Conservation (phyloP, 2,888 invertebrate genomes). For the Drosophila gaucha region DNA sequence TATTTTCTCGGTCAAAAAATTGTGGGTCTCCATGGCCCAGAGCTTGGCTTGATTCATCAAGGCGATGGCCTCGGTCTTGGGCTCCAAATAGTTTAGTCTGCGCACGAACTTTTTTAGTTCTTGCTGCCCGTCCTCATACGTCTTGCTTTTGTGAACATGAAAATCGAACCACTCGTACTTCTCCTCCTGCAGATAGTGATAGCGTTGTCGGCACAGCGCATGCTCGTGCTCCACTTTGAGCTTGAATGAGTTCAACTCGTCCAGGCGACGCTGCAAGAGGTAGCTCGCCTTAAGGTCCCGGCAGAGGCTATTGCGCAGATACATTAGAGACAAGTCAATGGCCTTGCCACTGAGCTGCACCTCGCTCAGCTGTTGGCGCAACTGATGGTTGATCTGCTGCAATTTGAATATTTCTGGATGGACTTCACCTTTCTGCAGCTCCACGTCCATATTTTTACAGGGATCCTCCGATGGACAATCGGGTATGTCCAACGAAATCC, state of each 20-base stretch:
- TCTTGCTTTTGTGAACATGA: constrained; percentile 1
- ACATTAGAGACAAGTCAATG: constrained; percentile 9
- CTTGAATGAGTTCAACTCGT: constrained; percentile 34
- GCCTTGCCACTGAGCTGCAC: constrained; percentile 22
- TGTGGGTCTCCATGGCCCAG: constrained; percentile 6
- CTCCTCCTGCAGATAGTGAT: constrained; percentile 14
- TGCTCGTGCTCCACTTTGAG: constrained; percentile 38
- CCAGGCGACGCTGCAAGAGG: constrained; percentile 20
- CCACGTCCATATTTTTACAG: constrained; percentile 31
- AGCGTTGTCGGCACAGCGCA: constrained; percentile 43
- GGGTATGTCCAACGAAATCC: constrained; percentile 10
- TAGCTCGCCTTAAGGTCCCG: constrained; percentile 6
- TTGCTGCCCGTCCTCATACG: rapidly evolving
- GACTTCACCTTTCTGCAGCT: constrained; percentile 7
- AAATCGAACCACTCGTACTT: constrained; percentile 40
- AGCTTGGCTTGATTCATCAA: constrained; percentile 17
- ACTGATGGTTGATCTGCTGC: constrained; percentile 32
- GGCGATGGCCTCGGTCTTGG: constrained; percentile 1
- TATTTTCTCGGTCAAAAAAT: not conserved
- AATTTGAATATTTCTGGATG: constrained; percentile 32
- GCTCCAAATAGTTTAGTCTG: not conserved
- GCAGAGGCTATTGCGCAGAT: constrained; percentile 7
- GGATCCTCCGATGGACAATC: constrained; percentile 30
- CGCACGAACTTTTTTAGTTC: not conserved
- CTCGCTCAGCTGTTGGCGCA: constrained; percentile 35